Percentiles rank a stretch among this genome's conserved stretches.
Conservation (phyloP, 2,113 vertebrate species). For the Cheilinus undulatus region DNA sequence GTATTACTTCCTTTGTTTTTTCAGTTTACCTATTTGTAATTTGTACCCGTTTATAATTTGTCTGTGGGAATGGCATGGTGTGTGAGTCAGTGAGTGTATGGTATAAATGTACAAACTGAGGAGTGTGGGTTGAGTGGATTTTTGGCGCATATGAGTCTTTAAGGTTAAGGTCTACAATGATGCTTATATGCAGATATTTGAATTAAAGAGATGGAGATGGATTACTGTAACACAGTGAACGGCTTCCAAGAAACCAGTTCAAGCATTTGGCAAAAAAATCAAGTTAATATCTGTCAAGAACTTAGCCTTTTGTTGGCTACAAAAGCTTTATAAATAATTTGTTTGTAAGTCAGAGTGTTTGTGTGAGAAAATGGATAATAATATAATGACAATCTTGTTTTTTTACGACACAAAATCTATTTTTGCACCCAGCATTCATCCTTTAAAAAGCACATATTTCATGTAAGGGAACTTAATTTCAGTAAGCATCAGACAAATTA, state of each 20-base stretch:
- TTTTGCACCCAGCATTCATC: slow-evolving; percentile 78
- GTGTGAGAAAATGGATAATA: slow-evolving; percentile 31
- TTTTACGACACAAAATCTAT: slow-evolving; percentile 80
- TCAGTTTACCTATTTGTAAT: slow-evolving; percentile 45
- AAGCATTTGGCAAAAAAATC: neutral
- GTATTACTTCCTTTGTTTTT: slow-evolving; percentile 40
- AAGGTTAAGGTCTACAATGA: slow-evolving; percentile 41
- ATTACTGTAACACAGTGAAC: slow-evolving; percentile 29
- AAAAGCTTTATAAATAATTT: slow-evolving; percentile 68
- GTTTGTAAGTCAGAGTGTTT: slow-evolving; percentile 35
- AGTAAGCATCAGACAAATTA: slow-evolving; percentile 30
- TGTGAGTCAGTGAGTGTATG: slow-evolving; percentile 26
- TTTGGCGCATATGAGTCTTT: slow-evolving; percentile 20
- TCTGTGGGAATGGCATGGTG: slow-evolving; percentile 35
- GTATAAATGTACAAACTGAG: slow-evolving; percentile 30
- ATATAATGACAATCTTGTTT: slow-evolving; percentile 78
- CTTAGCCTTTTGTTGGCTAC: slow-evolving; percentile 29
- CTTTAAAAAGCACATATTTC: slow-evolving; percentile 69
- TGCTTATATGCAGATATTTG: slow-evolving; percentile 37
- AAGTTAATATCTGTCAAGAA: slow-evolving; percentile 55
- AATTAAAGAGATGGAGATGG: slow-evolving; percentile 27
- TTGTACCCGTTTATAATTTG: slow-evolving; percentile 28
- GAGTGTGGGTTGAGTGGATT: neutral
- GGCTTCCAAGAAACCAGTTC: neutral
- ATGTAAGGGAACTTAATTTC: slow-evolving; percentile 63